Evolutionary conservation across 2,797 vertebrate species (phyloP).

Genomic region (Melopsittacus undulatus): DNA sequence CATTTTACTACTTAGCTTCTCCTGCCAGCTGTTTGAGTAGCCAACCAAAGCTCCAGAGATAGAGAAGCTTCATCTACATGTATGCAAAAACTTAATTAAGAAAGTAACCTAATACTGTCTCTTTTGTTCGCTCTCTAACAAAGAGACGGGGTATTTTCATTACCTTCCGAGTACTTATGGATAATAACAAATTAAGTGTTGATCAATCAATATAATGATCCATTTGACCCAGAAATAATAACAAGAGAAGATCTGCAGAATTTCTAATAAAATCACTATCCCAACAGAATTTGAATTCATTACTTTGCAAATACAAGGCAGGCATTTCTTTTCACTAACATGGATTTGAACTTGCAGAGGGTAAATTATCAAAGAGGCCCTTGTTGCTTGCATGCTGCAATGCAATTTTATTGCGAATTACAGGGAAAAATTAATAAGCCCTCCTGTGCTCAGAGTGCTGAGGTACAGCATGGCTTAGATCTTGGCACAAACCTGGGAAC

Average conservation of each 20-base stretch:
- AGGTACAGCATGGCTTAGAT: constrained; percentile 21
- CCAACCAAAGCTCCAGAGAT: not conserved
- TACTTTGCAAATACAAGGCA: constrained; percentile 66
- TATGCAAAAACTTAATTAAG: constrained; percentile 28
- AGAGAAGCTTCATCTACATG: not conserved
- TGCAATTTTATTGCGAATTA: constrained; percentile 64
- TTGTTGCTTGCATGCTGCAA: constrained; percentile 30
- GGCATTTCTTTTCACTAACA: constrained; percentile 57
- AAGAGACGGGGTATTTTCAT: constrained; percentile 33
- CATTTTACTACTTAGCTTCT: not conserved
- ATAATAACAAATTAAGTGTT: constrained; percentile 57
- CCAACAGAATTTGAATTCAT: constrained; percentile 73
- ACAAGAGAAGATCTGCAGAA: constrained; percentile 32
- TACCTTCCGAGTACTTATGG: constrained; percentile 44
- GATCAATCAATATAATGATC: constrained; percentile 64
- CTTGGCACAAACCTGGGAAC: constrained; percentile 65
- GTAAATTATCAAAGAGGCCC: constrained; percentile 55
- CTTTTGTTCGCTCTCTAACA: constrained; percentile 9
- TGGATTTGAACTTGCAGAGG: constrained; percentile 57
- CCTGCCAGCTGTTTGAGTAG: constrained; percentile 3
- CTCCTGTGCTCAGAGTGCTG: constrained; percentile 30
- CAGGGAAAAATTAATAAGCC: constrained; percentile 42
- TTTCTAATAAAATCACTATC: constrained; percentile 75
- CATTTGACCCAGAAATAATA: constrained; percentile 63
- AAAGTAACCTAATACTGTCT: constrained; percentile 2